A percentile compares a stretch with the other conserved stretches of the same genome.
These are phyloP conservation scores for Dryocosmus kuriphilus DNA, from an alignment of 2,888 invertebrate species.

Conservation along the genomic window DNA sequence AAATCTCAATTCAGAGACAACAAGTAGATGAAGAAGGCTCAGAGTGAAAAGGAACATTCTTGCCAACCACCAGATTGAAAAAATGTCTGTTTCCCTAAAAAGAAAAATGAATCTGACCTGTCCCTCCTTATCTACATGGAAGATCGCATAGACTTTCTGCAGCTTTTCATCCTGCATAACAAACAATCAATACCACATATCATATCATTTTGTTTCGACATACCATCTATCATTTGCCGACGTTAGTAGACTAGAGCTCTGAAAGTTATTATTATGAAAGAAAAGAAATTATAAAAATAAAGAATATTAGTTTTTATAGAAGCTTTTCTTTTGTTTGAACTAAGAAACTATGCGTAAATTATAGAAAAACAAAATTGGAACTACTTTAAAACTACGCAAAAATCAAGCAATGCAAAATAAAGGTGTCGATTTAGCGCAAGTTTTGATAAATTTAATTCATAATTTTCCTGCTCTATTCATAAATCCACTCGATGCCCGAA, in stretches of 20 bases:
- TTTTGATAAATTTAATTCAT: no score
- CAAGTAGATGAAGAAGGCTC: slow-evolving; percentile 65
- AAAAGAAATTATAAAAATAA: slow-evolving; percentile 44
- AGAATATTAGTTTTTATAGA: background rate
- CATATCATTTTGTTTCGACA: background rate
- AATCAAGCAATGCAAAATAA: background rate
- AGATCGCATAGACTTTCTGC: slow-evolving; percentile 78
- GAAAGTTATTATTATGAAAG: slow-evolving; percentile 36
- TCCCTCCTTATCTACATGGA: slow-evolving; percentile 78
- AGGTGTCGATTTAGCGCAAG: background rate
- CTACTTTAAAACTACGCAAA: slow-evolving; percentile 7
- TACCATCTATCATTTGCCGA: slow-evolving; percentile 16
- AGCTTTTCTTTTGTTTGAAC: background rate
- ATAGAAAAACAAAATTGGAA: background rate
- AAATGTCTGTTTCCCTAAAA: slow-evolving; percentile 63
- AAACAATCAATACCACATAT: slow-evolving; percentile 67
- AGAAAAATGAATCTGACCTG: slow-evolving; percentile 76
- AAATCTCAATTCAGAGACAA: background rate
- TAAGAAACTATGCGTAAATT: background rate
- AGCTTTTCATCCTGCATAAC: slow-evolving; percentile 77
- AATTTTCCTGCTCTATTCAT: no score
- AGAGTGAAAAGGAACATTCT: slow-evolving; percentile 58
- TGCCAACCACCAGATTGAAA: slow-evolving; percentile 54
- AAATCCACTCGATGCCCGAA: background rate
- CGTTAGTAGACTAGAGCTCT: slow-evolving; percentile 10